A percentile compares a stretch with the other conserved stretches of the same genome.
Evolutionary conservation across 2,888 invertebrate species (phyloP).

Genomic region (Girardia tigrina): DNA sequence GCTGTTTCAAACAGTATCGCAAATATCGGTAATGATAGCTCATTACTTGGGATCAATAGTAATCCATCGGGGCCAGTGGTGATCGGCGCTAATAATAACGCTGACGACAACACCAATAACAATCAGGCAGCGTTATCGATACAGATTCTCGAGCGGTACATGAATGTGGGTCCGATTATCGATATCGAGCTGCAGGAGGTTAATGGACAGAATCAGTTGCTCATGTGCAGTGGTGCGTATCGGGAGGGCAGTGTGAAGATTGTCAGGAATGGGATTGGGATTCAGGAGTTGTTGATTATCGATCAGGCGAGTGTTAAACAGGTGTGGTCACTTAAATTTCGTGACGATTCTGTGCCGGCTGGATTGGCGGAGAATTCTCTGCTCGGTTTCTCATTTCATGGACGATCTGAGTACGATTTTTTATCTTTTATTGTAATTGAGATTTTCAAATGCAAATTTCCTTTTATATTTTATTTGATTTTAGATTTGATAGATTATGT

Average conservation of each 20-base stretch:
- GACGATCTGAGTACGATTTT: not conserved
- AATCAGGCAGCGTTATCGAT: conserved; percentile 61
- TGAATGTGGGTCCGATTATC: conserved; percentile 87
- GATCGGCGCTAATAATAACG: too few relatives aligned
- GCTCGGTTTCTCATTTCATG: not conserved
- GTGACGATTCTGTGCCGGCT: too few relatives aligned
- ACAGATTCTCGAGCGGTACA: conserved; percentile 83
- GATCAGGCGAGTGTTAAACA: conserved; percentile 84
- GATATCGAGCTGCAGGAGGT: conserved; percentile 95
- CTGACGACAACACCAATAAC: too few relatives aligned
- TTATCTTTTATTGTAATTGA: not conserved
- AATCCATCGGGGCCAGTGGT: too few relatives aligned
- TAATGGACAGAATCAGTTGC: conserved; percentile 60
- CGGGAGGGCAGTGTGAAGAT: conserved; percentile 92
- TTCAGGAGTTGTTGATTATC: conserved; percentile 90
- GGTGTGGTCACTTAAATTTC: not conserved
- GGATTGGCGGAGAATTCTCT: not conserved
- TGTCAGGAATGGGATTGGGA: conserved; percentile 94
- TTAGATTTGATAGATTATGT: too few relatives aligned
- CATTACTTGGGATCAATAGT: too few relatives aligned
- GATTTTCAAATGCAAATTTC: not conserved
- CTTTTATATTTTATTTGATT: too few relatives aligned
- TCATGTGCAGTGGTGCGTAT: conserved; percentile 88
- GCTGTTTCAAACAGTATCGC: too few relatives aligned
- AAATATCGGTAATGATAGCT: too few relatives aligned